Conservation (phyloP, 2,113 vertebrate species). For the Camelus dromedarius region DNA sequence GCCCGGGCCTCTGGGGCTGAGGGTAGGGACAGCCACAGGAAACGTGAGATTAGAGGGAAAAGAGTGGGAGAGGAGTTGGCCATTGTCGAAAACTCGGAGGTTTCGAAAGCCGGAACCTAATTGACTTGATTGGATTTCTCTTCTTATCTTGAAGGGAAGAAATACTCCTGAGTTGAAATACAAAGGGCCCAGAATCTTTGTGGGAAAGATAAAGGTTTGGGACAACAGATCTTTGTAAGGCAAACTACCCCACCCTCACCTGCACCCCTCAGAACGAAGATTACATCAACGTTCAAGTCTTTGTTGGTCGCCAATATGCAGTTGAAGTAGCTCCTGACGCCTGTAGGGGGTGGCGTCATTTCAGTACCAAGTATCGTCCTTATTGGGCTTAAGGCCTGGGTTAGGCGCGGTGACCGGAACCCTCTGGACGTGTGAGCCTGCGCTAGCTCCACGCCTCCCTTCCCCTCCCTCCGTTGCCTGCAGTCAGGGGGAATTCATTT, state of each 20-base stretch:
- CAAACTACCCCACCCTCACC: background rate
- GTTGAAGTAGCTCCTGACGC: background rate
- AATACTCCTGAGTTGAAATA: slow-evolving; percentile 67
- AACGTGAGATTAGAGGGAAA: background rate
- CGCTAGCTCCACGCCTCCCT: background rate
- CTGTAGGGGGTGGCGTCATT: background rate
- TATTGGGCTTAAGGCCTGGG: background rate
- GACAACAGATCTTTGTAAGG: background rate
- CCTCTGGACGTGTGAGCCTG: background rate
- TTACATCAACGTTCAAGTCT: background rate
- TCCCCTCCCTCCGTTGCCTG: background rate
- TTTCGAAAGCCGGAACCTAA: slow-evolving; percentile 49
- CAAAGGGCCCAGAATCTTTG: slow-evolving; percentile 32
- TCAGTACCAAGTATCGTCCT: background rate
- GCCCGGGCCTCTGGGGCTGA: background rate
- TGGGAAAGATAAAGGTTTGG: slow-evolving; percentile 46
- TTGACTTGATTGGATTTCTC: slow-evolving; percentile 68
- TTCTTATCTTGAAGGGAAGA: slow-evolving; percentile 58
- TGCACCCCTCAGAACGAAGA: background rate
- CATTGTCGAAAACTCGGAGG: slow-evolving; percentile 50
- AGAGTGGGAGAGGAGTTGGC: background rate
- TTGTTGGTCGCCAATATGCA: background rate
- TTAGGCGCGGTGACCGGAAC: background rate
- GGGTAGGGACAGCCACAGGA: background rate
- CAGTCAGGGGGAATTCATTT: background rate